Percentiles rank a stretch among this genome's conserved stretches.
Conservation (phyloP, 2,797 vertebrate genomes). For the Toxotes lorentzi region DNA sequence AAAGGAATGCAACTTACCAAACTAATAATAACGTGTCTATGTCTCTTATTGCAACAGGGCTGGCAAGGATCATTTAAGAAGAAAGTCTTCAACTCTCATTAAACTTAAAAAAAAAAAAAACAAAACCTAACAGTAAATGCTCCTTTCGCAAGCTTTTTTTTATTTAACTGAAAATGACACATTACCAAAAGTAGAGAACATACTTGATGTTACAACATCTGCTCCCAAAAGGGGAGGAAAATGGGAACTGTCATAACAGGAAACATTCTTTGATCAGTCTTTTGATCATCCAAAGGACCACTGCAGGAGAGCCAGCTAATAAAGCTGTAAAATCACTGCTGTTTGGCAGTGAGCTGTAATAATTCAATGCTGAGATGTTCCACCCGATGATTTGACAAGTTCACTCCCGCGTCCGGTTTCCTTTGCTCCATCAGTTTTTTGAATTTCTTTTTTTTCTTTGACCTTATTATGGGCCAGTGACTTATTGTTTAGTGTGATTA, state of each 20-base stretch:
- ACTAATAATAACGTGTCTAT: slow-evolving; percentile 17
- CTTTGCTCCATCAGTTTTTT: not conserved
- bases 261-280: slow-evolving; percentile 25
- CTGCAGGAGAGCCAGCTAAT: slow-evolving; percentile 15
- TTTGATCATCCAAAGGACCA: not conserved
- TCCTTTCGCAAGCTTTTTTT: slow-evolving; percentile 1
- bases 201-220: slow-evolving; percentile 32
- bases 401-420: slow-evolving; percentile 9
- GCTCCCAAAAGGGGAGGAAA: not conserved
- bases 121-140: not conserved
- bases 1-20: slow-evolving; percentile 32
- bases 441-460: not conserved
- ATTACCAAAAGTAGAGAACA: slow-evolving; percentile 16
- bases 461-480: not conserved
- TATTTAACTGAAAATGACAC: slow-evolving; percentile 9
- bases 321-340: slow-evolving; percentile 19
- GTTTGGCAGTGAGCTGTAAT: slow-evolving; percentile 28
- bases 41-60: slow-evolving; percentile 8
- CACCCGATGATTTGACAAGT: slow-evolving; percentile 33
- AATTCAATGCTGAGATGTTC: slow-evolving; percentile 28
- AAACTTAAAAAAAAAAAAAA: not conserved
- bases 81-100: not conserved
- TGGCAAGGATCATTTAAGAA: not conserved
- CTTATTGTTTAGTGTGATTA: not conserved
- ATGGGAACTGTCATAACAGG: slow-evolving; percentile 20